Percentiles rank a stretch among this genome's conserved stretches.
Evolutionary conservation across 2,888 invertebrate genomes (phyloP).

Genomic region (Molorchus minor): DNA sequence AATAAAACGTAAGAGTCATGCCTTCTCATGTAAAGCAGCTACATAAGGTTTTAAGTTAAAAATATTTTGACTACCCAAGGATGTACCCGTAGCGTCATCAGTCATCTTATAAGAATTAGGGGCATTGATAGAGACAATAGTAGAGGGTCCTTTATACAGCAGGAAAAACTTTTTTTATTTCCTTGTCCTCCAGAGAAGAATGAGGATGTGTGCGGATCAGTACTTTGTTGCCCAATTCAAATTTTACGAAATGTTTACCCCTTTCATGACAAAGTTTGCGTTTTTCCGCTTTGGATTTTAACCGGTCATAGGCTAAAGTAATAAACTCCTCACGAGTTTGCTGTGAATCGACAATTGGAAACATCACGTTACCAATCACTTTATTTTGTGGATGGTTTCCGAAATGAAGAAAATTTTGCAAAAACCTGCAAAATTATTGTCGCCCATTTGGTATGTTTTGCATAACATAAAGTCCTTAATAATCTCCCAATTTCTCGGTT

Average conservation of each 20-base stretch:
- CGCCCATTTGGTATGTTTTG: conserved; percentile 36
- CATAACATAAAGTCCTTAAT: conserved; percentile 29
- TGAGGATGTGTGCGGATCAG: background rate
- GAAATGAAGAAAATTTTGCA: too few relatives aligned
- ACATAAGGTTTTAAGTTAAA: too few relatives aligned
- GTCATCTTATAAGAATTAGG: conserved; percentile 5
- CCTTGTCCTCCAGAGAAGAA: background rate
- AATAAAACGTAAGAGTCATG: too few relatives aligned
- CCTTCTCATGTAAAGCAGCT: too few relatives aligned
- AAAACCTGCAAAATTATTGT: conserved; percentile 19
- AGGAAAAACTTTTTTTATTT: conserved; percentile 16
- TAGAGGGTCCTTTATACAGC: background rate
- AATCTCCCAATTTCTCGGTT: conserved; percentile 42
- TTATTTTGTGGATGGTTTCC: too few relatives aligned
- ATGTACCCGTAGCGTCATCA: background rate
- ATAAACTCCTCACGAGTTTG: conserved; percentile 12
- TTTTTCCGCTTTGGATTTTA: background rate
- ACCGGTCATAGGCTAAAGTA: too few relatives aligned
- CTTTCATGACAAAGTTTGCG: too few relatives aligned
- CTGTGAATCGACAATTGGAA: conserved; percentile 27
- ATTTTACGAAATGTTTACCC: background rate
- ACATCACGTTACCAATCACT: too few relatives aligned
- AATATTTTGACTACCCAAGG: background rate
- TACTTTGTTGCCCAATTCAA: background rate
- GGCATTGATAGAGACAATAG: background rate